Conservation (phyloP, 2,888 invertebrate species). For the Nomada lathburiana region DNA sequence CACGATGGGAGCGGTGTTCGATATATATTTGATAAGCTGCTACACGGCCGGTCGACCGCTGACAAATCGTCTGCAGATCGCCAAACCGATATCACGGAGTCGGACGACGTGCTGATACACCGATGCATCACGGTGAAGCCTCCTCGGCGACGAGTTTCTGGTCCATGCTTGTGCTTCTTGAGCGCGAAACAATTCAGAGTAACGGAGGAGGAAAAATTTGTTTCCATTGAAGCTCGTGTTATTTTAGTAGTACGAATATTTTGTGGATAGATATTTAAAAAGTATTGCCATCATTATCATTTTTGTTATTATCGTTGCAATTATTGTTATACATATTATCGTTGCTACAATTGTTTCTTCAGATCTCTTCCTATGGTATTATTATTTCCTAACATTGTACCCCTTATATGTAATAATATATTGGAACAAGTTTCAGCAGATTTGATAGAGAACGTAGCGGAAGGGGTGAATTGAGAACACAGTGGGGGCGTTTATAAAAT, state of each 20-base stretch:
- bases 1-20: constrained; percentile 81
- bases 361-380: too few relatives aligned
- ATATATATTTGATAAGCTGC: constrained; percentile 83
- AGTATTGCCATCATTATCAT: too few relatives aligned
- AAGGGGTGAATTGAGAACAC: too few relatives aligned
- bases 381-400: too few relatives aligned
- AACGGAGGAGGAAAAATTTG: background rate
- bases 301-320: too few relatives aligned
- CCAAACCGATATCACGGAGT: constrained; percentile 75
- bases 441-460: too few relatives aligned
- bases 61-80: constrained; percentile 82
- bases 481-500: too few relatives aligned
- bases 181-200: background rate
- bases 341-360: too few relatives aligned
- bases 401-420: too few relatives aligned
- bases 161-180: constrained; percentile 42
- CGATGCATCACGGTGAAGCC: constrained; percentile 73
- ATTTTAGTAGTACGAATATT: background rate
- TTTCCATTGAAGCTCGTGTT: background rate
- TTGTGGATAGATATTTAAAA: background rate
- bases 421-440: too few relatives aligned
- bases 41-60: constrained; percentile 81
- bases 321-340: too few relatives aligned
- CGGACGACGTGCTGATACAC: constrained; percentile 73
- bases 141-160: constrained; percentile 53